Evolutionary conservation across 2,888 invertebrate species (phyloP).

Genomic region (Erynnis tages): DNA sequence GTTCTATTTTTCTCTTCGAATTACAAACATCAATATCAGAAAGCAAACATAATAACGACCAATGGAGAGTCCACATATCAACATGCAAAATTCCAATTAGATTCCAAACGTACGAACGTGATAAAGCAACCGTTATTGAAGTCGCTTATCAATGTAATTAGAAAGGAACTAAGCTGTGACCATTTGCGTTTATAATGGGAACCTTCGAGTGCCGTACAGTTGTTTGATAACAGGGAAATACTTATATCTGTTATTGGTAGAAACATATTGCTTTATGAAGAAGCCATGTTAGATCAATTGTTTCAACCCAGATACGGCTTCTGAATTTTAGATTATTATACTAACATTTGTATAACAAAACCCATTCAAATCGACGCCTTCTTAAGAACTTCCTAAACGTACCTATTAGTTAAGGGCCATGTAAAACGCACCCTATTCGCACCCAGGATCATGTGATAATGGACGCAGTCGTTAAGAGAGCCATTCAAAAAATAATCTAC

Average conservation of each 20-base stretch:
- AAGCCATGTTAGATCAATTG: background rate
- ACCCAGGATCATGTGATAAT: constrained; percentile 31
- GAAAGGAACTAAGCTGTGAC: constrained; percentile 78
- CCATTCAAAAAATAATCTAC: constrained; percentile 70
- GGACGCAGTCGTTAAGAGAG: constrained; percentile 34
- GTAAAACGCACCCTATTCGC: constrained; percentile 14
- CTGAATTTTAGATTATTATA: no score
- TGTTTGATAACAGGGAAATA: constrained; percentile 56
- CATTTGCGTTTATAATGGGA: constrained; percentile 76
- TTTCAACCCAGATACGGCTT: no score
- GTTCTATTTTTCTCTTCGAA: constrained; percentile 59
- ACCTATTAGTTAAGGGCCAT: background rate
- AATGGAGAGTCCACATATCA: constrained; percentile 78
- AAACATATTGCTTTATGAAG: constrained; percentile 7
- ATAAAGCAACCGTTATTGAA: constrained; percentile 79
- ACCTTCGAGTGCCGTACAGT: constrained; percentile 62
- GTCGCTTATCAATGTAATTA: constrained; percentile 78
- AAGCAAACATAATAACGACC: constrained; percentile 78
- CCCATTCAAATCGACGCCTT: no score
- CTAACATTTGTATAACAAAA: no score
- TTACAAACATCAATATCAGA: constrained; percentile 73
- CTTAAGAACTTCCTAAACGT: constrained; percentile 4
- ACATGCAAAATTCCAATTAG: constrained; percentile 81
- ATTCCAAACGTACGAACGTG: constrained; percentile 77
- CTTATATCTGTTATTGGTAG: constrained; percentile 12